Evolutionary conservation across 2,113 vertebrate species (phyloP).

Genomic region (Hucho hucho): DNA sequence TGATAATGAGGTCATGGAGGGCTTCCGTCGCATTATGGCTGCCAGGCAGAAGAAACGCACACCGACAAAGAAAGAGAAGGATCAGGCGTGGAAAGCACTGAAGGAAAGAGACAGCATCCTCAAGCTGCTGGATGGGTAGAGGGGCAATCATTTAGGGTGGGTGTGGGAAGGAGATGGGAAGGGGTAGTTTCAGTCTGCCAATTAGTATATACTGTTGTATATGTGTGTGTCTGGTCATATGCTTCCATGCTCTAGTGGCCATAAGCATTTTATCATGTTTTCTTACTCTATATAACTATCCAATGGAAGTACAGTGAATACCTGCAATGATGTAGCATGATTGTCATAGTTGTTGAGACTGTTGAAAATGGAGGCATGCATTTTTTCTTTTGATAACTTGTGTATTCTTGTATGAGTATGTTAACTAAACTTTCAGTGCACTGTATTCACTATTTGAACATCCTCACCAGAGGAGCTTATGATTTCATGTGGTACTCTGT

Average conservation of each 20-base stretch:
- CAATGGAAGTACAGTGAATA: conserved; percentile 13
- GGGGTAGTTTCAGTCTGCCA: not conserved
- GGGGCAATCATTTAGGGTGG: not conserved
- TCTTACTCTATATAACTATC: not conserved
- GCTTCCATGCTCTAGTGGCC: not conserved
- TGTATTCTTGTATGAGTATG: not conserved
- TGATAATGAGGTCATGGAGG: conserved; percentile 97
- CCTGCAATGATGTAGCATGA: conserved; percentile 4
- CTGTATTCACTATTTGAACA: not conserved
- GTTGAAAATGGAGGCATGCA: not conserved
- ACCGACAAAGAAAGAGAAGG: conserved; percentile 97
- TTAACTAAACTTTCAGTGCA: too few species aligned
- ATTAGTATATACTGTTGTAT: conserved; percentile 6
- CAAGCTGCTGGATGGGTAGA: conserved; percentile 88
- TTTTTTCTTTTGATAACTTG: not conserved
- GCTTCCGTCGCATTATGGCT: conserved; percentile 98
- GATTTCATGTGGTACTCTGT: conserved; percentile 10
- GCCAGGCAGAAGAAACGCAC: conserved; percentile 98
- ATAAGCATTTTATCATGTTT: conserved; percentile 4
- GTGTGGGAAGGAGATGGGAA: not conserved
- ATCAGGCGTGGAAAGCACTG: conserved; percentile 96
- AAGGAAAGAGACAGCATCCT: conserved; percentile 97
- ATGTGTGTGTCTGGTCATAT: not conserved
- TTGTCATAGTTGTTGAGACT: not conserved
- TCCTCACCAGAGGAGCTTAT: conserved; percentile 8